Percentiles rank a stretch among this genome's conserved stretches.
These are phyloP conservation scores for Stigmatopora nigra DNA, from an alignment of 2,113 vertebrate species.

Conservation along the genomic window DNA sequence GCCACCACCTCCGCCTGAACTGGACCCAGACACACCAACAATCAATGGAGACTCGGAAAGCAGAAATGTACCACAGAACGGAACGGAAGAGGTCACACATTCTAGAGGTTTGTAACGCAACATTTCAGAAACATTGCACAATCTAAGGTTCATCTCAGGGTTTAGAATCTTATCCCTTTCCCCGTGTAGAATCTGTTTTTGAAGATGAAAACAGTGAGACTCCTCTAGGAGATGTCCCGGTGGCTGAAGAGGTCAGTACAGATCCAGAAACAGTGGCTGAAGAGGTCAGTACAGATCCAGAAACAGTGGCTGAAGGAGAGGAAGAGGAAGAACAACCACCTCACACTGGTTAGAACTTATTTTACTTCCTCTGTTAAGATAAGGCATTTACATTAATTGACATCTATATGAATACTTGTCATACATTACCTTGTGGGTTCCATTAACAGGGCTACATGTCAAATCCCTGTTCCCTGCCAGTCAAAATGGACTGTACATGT, in stretches of 20 bases:
- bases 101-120: slow-evolving; percentile 34
- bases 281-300: no score
- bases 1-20: slow-evolving; percentile 22
- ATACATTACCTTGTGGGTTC: no score
- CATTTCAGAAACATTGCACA: neutral
- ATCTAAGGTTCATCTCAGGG: neutral
- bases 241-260: slow-evolving; percentile 7
- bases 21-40: slow-evolving; percentile 45
- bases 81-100: slow-evolving; percentile 31
- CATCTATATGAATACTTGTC: no score
- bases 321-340: slow-evolving; percentile 13
- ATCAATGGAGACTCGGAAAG: slow-evolving; percentile 58
- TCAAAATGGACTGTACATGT: no score
- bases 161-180: neutral
- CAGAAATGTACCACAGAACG: slow-evolving; percentile 22
- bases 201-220: slow-evolving; percentile 39
- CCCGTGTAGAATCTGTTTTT: slow-evolving; percentile 41
- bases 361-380: no score
- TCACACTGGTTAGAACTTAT: slow-evolving; percentile 10
- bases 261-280: slow-evolving; percentile 17
- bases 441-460: no score
- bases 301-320: slow-evolving; percentile 21
- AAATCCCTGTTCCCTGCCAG: no score
- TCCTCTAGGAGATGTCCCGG: slow-evolving; percentile 7
- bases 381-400: no score